A percentile compares a stretch with the other conserved stretches of the same genome.
Evolutionary conservation across 92 coral and sea anemone genomes (phyloP).

Genomic region (Pocillopora meandrina): DNA sequence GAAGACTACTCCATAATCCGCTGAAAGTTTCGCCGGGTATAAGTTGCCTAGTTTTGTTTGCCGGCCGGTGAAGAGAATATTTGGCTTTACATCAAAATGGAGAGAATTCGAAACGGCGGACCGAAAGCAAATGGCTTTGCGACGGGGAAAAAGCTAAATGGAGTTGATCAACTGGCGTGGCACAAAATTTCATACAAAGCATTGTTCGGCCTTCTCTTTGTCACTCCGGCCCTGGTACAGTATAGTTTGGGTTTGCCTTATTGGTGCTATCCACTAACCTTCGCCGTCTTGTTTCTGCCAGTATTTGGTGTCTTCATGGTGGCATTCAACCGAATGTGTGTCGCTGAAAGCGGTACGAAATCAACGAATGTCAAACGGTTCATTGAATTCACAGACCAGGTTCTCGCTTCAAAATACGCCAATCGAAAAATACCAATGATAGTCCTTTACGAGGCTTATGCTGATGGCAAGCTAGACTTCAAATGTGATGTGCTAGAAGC

Average conservation of each 20-base stretch:
- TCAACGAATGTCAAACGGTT: constrained; percentile 60
- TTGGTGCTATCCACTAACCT: constrained; percentile 81
- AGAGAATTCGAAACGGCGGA: constrained; percentile 46
- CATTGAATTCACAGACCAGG: constrained; percentile 75
- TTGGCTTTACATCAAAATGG: constrained; percentile 15
- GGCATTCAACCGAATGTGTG: constrained; percentile 79
- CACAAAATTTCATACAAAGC: constrained; percentile 79
- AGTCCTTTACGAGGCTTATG: constrained; percentile 90
- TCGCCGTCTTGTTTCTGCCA: constrained; percentile 67
- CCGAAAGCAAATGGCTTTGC: constrained; percentile 74
- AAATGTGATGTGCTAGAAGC: constrained; percentile 89
- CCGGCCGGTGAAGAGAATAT: neutral
- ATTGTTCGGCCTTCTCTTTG: constrained; percentile 69
- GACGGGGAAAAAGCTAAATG: constrained; percentile 45
- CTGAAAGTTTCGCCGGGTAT: constrained; percentile 13
- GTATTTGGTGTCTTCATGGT: constrained; percentile 75
- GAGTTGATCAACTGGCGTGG: constrained; percentile 91
- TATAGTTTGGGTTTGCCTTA: constrained; percentile 79
- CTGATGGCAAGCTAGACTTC: constrained; percentile 95
- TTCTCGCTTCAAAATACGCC: constrained; percentile 69
- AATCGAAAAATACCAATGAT: constrained; percentile 82
- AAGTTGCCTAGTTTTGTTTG: neutral
- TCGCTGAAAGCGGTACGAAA: constrained; percentile 62
- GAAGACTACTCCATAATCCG: neutral
- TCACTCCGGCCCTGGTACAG: constrained; percentile 82